phyloP scores from a whole-genome alignment of 2,888 invertebrate species.

The Siphonodentalium dalli region DNA sequence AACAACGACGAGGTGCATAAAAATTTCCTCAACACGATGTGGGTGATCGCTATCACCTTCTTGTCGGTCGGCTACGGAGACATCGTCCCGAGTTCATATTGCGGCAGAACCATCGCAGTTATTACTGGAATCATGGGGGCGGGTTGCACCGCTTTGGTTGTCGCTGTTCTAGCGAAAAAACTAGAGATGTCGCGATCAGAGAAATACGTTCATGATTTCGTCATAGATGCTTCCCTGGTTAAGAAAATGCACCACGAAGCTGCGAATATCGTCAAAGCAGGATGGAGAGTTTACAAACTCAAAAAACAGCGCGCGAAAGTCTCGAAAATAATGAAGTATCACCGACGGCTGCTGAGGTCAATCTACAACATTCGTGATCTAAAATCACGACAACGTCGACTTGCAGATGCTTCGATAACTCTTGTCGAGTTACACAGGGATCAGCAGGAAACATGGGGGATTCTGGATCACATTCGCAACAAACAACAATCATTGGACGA shows the following conservation, averaged over 20 bases:
- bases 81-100: conserved; percentile 62
- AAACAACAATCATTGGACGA: too few relatives aligned
- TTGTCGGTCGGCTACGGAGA: conserved; percentile 64
- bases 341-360: conserved; percentile 56
- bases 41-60: conserved; percentile 64
- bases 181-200: conserved; percentile 61
- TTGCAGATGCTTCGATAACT: conserved; percentile 52
- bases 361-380: conserved; percentile 61
- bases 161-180: conserved; percentile 61
- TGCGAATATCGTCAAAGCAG: conserved; percentile 59
- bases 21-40: conserved; percentile 62
- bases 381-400: conserved; percentile 57
- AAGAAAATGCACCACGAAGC: conserved; percentile 58
- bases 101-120: conserved; percentile 62
- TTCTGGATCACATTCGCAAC: too few relatives aligned
- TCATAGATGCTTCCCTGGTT: conserved; percentile 61
- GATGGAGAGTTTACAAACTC: conserved; percentile 59
- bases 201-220: conserved; percentile 64
- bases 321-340: conserved; percentile 40
- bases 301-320: conserved; percentile 32
- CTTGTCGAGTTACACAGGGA: conserved; percentile 51
- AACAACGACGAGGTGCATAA: conserved; percentile 42
- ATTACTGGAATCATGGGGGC: conserved; percentile 63
- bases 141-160: conserved; percentile 62
- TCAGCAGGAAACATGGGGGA: conserved; percentile 42